Evolutionary conservation across 2,888 invertebrate species (phyloP).

Genomic region (Lasioglossum calceatum): DNA sequence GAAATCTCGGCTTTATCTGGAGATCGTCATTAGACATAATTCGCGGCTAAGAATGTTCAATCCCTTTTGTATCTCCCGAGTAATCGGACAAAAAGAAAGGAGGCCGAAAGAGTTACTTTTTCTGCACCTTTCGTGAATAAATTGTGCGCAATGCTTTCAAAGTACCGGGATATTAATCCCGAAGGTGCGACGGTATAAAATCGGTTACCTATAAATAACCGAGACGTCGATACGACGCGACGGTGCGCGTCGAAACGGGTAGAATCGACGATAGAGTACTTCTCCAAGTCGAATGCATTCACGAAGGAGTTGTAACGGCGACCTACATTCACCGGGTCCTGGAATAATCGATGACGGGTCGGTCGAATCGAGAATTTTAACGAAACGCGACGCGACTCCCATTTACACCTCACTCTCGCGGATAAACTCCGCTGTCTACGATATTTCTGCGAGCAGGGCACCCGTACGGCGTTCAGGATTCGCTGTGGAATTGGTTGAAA

Average conservation of each 20-base stretch:
- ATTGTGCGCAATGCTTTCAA: background rate
- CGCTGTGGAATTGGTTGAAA: background rate
- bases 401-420: background rate
- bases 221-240: slow-evolving; percentile 2
- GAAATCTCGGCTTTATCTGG: background rate
- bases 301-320: slow-evolving; percentile 12
- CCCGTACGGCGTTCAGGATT: background rate
- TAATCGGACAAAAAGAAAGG: too few species aligned
- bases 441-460: background rate
- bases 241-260: background rate
- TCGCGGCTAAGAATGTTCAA: background rate
- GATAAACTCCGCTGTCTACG: background rate
- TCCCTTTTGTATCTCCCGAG: background rate
- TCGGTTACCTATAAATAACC: slow-evolving; percentile 5
- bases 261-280: background rate
- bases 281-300: slow-evolving; percentile 18
- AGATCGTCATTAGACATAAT: background rate
- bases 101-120: too few species aligned
- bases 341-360: slow-evolving; percentile 25
- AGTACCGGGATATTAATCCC: slow-evolving; percentile 11
- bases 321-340: slow-evolving; percentile 10
- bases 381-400: background rate
- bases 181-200: background rate
- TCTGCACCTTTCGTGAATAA: background rate
- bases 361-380: slow-evolving; percentile 24